Evolutionary conservation across 2,888 invertebrate genomes (phyloP).

Genomic region (Zygothrica quintamaculata): DNA sequence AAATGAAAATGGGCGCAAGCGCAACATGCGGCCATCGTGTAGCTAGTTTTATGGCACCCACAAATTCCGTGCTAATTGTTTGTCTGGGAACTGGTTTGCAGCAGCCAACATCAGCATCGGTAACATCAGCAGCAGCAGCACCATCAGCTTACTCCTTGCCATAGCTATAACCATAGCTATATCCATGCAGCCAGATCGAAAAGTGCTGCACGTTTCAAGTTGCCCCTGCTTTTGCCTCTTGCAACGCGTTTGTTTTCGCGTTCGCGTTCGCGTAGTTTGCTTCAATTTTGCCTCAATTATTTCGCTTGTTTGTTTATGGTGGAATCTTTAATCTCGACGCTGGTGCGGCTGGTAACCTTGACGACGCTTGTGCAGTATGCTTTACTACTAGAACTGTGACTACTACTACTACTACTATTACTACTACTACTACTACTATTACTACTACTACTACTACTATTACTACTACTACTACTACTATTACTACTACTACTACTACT

Average conservation of each 20-base stretch:
- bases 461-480: too few species aligned
- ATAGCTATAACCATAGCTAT: conserved; percentile 57
- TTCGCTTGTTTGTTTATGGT: conserved; percentile 81
- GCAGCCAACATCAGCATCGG: conserved; percentile 1
- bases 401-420: not conserved
- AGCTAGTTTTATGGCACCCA: conserved; percentile 78
- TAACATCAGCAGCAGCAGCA: not conserved
- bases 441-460: conserved; percentile 35
- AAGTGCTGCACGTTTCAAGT: conserved; percentile 12
- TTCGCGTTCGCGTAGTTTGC: conserved; percentile 63
- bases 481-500: too few species aligned
- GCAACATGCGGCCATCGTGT: conserved; percentile 73
- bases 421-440: conserved; percentile 16
- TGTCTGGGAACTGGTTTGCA: conserved; percentile 68
- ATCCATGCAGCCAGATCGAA: conserved; percentile 57
- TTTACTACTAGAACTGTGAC: conserved; percentile 20
- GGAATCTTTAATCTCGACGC: conserved; percentile 79
- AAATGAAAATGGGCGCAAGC: conserved; percentile 41
- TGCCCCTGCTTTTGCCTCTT: conserved; percentile 22
- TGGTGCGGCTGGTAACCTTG: conserved; percentile 71
- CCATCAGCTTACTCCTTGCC: conserved; percentile 21
- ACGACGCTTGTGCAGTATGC: conserved; percentile 43
- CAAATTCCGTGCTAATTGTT: conserved; percentile 81
- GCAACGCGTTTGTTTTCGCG: conserved; percentile 29
- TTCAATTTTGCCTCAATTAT: conserved; percentile 81